A percentile compares a stretch with the other conserved stretches of the same genome.
Evolutionary conservation across 2,113 vertebrate genomes (phyloP).

Genomic region (Prunella fulvescens): DNA sequence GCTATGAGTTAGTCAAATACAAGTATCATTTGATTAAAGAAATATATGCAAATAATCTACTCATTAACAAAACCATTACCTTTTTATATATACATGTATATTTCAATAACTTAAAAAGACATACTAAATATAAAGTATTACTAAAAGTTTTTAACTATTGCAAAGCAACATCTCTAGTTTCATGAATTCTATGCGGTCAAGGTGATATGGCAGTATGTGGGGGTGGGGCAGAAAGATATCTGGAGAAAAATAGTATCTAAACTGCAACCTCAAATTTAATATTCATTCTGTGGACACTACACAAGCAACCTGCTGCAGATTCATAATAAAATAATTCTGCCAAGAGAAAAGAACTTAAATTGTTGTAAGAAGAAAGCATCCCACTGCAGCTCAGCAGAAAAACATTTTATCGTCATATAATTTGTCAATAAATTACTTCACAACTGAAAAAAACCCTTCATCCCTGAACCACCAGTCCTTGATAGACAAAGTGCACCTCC

Average conservation of each 20-base stretch:
- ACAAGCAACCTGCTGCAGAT: not conserved
- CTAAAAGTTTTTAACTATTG: not conserved
- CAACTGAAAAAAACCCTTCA: not conserved
- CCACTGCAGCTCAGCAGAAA: not conserved
- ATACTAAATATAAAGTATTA: not conserved
- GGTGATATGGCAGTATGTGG: accelerated
- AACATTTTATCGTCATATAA: not conserved
- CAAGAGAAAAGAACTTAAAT: not conserved
- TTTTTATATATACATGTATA: not conserved
- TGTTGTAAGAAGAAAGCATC: not conserved
- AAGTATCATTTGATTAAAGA: not conserved
- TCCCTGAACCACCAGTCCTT: not conserved
- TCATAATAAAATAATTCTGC: not conserved
- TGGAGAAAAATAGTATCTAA: not conserved
- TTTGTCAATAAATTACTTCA: not conserved
- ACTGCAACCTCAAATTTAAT: not conserved
- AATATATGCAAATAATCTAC: not conserved
- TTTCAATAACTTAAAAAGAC: not conserved
- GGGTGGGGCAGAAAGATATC: not conserved
- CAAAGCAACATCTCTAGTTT: not conserved
- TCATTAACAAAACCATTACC: not conserved
- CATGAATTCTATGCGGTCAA: not conserved
- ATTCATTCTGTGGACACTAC: not conserved
- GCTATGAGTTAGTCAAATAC: not conserved
- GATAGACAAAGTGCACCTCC: not conserved